phyloP scores from a whole-genome alignment of 2,888 invertebrate genomes.

The Mamestra brassicae region DNA sequence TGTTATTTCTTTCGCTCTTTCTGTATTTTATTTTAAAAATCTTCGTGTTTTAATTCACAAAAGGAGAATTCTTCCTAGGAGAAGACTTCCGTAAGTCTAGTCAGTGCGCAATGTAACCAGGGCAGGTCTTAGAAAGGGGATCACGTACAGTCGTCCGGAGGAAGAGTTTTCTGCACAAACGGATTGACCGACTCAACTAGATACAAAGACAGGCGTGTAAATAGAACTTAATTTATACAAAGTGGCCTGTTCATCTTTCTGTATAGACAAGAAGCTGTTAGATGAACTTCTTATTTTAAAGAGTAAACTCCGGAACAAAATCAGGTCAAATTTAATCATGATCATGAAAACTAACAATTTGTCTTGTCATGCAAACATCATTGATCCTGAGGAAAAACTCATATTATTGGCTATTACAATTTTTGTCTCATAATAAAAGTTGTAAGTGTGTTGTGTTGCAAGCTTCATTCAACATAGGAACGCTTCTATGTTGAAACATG shows the following conservation, averaged over 20 bases:
- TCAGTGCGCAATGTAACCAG: neutral
- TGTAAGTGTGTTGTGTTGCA: too few species aligned
- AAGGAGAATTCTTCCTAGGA: conserved; percentile 20
- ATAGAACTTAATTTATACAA: conserved; percentile 35
- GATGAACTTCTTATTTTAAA: too few species aligned
- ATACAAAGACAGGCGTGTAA: conserved; percentile 33
- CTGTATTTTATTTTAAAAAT: neutral
- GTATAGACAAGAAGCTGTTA: too few species aligned
- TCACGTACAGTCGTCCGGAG: conserved; percentile 49
- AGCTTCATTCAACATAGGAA: too few species aligned
- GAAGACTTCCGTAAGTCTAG: conserved; percentile 20
- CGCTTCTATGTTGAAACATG: neutral
- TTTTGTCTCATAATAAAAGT: too few species aligned
- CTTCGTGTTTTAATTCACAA: neutral
- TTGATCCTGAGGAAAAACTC: too few species aligned
- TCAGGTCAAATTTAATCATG: too few species aligned
- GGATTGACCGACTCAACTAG: conserved; percentile 46
- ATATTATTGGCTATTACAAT: too few species aligned
- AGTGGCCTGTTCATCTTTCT: neutral
- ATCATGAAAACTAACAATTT: too few species aligned
- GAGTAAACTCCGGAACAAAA: too few species aligned
- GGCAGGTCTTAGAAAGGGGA: conserved; percentile 31
- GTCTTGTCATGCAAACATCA: too few species aligned
- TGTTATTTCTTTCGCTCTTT: too few species aligned
- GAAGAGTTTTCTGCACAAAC: conserved; percentile 47